Percentiles rank a stretch among this genome's conserved stretches.
Conservation (phyloP, 2,113 vertebrate species). For the Notechis scutatus region DNA sequence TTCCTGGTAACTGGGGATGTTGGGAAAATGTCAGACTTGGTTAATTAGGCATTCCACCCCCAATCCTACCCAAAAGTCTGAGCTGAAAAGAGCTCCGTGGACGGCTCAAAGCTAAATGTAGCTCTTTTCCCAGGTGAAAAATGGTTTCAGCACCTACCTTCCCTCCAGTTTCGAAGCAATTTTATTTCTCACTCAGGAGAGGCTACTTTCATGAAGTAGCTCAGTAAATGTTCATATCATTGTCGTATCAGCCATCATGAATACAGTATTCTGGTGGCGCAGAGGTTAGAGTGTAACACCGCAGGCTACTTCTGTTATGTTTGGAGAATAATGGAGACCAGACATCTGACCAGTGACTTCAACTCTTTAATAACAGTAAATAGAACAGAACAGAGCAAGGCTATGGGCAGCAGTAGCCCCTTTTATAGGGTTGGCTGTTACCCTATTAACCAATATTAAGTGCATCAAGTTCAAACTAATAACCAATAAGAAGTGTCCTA, state of each 20-base stretch:
- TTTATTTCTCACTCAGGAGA: background rate
- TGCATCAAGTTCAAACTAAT: too few relatives aligned
- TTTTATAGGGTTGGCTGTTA: too few relatives aligned
- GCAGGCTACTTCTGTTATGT: too few relatives aligned
- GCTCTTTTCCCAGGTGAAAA: background rate
- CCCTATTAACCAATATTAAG: too few relatives aligned
- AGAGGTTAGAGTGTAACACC: too few relatives aligned
- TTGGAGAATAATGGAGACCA: too few relatives aligned
- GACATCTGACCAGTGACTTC: too few relatives aligned
- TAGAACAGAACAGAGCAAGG: too few relatives aligned
- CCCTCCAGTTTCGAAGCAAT: background rate
- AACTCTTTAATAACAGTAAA: too few relatives aligned
- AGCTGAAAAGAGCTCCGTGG: background rate
- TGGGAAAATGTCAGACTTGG: background rate
- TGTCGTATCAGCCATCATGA: background rate
- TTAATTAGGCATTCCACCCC: background rate
- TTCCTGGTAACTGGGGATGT: background rate
- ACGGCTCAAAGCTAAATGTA: background rate
- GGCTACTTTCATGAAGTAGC: background rate
- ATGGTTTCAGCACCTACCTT: background rate
- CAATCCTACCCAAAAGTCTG: background rate
- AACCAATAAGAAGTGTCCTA: too few relatives aligned
- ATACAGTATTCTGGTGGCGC: background rate
- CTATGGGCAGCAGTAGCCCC: too few relatives aligned
- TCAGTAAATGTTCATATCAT: background rate